These are phyloP conservation scores for Pterobdella sp. DNA, from an alignment of 2,888 invertebrate genomes.

Conservation along the genomic window DNA sequence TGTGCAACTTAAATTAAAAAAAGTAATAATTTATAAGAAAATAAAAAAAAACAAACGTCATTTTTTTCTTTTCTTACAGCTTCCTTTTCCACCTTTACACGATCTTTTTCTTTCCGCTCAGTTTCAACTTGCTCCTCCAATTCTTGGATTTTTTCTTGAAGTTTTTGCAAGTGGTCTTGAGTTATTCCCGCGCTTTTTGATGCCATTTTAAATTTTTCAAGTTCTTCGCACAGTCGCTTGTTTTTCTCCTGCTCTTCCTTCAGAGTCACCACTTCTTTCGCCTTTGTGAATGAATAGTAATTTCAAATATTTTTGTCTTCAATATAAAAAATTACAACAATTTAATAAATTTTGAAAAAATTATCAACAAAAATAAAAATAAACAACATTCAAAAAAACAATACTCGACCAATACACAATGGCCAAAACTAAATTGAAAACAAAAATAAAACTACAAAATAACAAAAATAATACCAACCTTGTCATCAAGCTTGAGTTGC, in stretches of 20 bases:
- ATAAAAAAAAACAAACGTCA: slow-evolving; percentile 42
- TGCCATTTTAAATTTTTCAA: slow-evolving; percentile 58
- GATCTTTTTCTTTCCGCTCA: slow-evolving; percentile 45
- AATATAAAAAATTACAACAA: too few species aligned
- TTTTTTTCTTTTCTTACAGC: slow-evolving; percentile 43
- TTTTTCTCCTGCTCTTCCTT: slow-evolving; percentile 43
- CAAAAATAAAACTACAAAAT: too few species aligned
- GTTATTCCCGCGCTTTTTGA: slow-evolving; percentile 43
- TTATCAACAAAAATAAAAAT: too few species aligned
- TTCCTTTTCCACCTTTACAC: slow-evolving; percentile 56
- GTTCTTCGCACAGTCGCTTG: slow-evolving; percentile 41
- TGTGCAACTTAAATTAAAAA: too few species aligned
- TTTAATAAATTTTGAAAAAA: too few species aligned
- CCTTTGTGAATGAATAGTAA: slow-evolving; percentile 35
- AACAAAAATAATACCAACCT: too few species aligned
- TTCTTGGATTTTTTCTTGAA: slow-evolving; percentile 62
- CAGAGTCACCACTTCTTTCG: slow-evolving; percentile 60
- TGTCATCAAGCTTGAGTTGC: slow-evolving; percentile 78
- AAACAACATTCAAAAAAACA: too few species aligned
- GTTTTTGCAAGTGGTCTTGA: slow-evolving; percentile 50
- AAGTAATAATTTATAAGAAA: too few species aligned
- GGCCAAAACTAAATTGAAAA: too few species aligned
- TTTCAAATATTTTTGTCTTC: too few species aligned
- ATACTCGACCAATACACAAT: too few species aligned
- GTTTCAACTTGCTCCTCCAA: slow-evolving; percentile 48